phyloP scores from a whole-genome alignment of 2,888 invertebrate species.

The Athripsodes cinereus region DNA sequence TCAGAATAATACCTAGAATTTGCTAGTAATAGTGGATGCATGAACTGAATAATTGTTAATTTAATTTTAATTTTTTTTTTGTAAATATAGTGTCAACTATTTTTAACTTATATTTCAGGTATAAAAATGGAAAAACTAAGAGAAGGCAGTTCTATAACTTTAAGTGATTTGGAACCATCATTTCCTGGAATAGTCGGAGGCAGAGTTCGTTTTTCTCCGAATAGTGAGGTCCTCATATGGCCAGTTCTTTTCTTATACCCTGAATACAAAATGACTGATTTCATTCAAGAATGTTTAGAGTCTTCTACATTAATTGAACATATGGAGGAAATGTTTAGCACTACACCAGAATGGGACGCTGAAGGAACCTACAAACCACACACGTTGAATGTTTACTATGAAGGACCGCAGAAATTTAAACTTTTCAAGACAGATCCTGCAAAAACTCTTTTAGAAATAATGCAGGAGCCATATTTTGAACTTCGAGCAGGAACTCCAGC shows the following conservation, averaged over 20 bases:
- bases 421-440: slow-evolving; percentile 53
- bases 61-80: too few species aligned
- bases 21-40: not conserved
- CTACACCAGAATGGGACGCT: slow-evolving; percentile 67
- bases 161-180: slow-evolving; percentile 37
- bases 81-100: too few species aligned
- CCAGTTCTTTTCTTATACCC: slow-evolving; percentile 87
- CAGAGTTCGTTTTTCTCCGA: slow-evolving; percentile 8
- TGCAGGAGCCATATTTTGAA: slow-evolving; percentile 54
- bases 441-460: slow-evolving; percentile 53
- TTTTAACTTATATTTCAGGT: slow-evolving; percentile 30
- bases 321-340: slow-evolving; percentile 56
- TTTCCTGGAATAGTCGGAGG: slow-evolving; percentile 53
- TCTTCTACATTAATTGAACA: slow-evolving; percentile 31
- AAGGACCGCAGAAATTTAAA: slow-evolving; percentile 55
- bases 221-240: slow-evolving; percentile 60
- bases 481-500: slow-evolving; percentile 61
- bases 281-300: slow-evolving; percentile 64
- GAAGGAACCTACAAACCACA: slow-evolving; percentile 55
- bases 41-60: too few species aligned
- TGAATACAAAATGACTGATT: slow-evolving; percentile 81
- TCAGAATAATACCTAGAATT: not conserved
- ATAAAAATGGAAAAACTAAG: slow-evolving; percentile 43
- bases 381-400: slow-evolving; percentile 66
- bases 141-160: not conserved